Percentiles rank a stretch among this genome's conserved stretches.
These are phyloP conservation scores for Clinocottus analis DNA, from an alignment of 2,113 vertebrate genomes.

Conservation along the genomic window DNA sequence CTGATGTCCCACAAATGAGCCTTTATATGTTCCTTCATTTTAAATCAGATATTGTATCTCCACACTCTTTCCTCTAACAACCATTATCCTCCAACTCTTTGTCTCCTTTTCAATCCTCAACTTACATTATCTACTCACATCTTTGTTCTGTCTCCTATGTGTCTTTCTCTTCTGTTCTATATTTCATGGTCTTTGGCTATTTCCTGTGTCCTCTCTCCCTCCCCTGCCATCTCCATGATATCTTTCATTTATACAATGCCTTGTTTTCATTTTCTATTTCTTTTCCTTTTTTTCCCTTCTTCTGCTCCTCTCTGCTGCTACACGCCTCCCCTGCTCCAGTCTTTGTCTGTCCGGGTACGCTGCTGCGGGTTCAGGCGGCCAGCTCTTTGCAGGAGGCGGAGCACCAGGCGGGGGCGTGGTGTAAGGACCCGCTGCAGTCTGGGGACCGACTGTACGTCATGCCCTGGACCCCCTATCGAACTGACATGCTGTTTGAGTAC, in stretches of 20 bases:
- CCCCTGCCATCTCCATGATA: conserved; percentile 59
- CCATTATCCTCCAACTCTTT: conserved; percentile 59
- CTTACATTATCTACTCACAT: conserved; percentile 66
- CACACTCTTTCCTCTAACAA: conserved; percentile 53
- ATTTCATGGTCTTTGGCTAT: conserved; percentile 62
- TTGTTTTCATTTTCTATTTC: conserved; percentile 54
- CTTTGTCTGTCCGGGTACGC: conserved; percentile 94
- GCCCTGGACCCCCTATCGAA: conserved; percentile 96
- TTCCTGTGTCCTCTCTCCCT: conserved; percentile 51
- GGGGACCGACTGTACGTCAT: conserved; percentile 95
- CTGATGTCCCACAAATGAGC: conserved; percentile 79
- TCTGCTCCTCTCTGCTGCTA: conserved; percentile 34
- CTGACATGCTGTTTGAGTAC: conserved; percentile 93
- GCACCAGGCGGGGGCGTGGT: conserved; percentile 95
- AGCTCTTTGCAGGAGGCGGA: conserved; percentile 91
- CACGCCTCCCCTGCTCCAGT: conserved; percentile 79
- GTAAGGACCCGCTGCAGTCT: conserved; percentile 94
- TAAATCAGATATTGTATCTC: conserved; percentile 79
- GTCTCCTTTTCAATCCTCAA: conserved; percentile 68
- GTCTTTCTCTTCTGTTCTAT: conserved; percentile 52
- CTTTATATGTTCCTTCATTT: conserved; percentile 79
- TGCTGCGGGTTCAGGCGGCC: conserved; percentile 88
- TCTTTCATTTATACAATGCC: conserved; percentile 62
- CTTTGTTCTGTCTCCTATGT: conserved; percentile 64
- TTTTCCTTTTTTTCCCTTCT: conserved; percentile 41